Conservation (phyloP, 2,888 invertebrate genomes). For the Drosophila neonasuta region DNA sequence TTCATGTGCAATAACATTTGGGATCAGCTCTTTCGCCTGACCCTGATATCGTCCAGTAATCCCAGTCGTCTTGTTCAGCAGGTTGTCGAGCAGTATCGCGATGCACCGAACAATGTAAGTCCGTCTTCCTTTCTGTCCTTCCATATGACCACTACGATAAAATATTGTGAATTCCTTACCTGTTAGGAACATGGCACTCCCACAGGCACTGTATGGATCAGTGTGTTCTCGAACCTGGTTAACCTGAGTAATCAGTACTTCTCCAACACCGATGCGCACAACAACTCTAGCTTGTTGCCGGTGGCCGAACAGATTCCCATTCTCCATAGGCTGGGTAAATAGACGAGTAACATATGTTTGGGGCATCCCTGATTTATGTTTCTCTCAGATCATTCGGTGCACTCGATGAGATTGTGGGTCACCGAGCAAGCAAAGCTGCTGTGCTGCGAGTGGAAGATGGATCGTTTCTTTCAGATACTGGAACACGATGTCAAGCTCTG, state of each 20-base stretch:
- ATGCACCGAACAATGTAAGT: slow-evolving; percentile 69
- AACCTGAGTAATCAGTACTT: slow-evolving; percentile 87
- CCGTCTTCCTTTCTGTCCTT: no score
- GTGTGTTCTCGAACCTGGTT: slow-evolving; percentile 87
- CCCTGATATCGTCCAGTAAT: slow-evolving; percentile 76
- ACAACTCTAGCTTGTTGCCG: slow-evolving; percentile 89
- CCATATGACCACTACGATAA: no score
- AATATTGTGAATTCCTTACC: not conserved
- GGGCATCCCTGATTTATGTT: not conserved
- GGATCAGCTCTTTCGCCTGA: slow-evolving; percentile 85
- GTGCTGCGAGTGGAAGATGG: slow-evolving; percentile 89
- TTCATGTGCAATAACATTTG: slow-evolving; percentile 91
- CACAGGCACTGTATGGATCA: slow-evolving; percentile 80
- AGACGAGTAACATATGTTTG: not conserved
- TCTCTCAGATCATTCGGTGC: slow-evolving; percentile 89
- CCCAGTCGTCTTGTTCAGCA: slow-evolving; percentile 60
- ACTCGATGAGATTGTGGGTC: slow-evolving; percentile 91
- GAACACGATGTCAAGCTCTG: slow-evolving; percentile 86
- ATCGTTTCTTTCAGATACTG: slow-evolving; percentile 87
- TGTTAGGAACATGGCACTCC: slow-evolving; percentile 76
- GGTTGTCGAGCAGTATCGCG: slow-evolving; percentile 66
- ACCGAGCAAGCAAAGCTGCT: slow-evolving; percentile 87
- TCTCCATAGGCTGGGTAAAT: slow-evolving; percentile 79
- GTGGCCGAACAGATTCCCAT: slow-evolving; percentile 92
- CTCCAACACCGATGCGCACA: slow-evolving; percentile 86